Percentiles rank a stretch among this genome's conserved stretches.
phyloP scores from a whole-genome alignment of 2,888 invertebrate species.

The Caprella mutica region DNA sequence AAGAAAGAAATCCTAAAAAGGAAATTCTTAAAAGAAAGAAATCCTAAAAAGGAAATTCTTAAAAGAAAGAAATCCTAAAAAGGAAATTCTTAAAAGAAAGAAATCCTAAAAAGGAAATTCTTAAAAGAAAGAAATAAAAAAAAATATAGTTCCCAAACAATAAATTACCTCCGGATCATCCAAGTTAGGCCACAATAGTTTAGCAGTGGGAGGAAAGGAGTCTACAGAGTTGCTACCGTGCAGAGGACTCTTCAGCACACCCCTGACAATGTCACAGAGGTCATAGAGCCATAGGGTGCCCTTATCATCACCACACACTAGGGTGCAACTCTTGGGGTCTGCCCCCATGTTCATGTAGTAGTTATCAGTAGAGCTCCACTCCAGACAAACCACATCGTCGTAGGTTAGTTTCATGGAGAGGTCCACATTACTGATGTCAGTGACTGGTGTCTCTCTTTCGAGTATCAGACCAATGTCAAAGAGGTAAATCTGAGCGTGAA shows the following conservation, averaged over 20 bases:
- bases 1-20: no score
- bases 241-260: conserved; percentile 14
- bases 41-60: no score
- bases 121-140: no score
- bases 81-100: no score
- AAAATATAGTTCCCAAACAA: no score
- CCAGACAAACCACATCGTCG: conserved; percentile 23
- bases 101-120: no score
- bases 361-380: conserved; percentile 35
- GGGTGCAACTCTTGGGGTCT: conserved; percentile 35
- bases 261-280: conserved; percentile 30
- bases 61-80: no score
- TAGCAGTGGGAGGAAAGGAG: conserved; percentile 34
- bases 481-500: conserved; percentile 34
- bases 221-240: conserved; percentile 8
- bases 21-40: no score
- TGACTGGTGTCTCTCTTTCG: background rate
- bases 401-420: conserved; percentile 5
- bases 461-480: conserved; percentile 19
- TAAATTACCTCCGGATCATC: conserved; percentile 35
- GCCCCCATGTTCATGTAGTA: conserved; percentile 35
- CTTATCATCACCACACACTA: conserved; percentile 40
- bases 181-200: conserved; percentile 38
- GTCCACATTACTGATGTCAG: background rate
- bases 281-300: conserved; percentile 40